Evolutionary conservation across 1,140 invertebrate species (phyloP), one percentile per base, ranked within the genome.

Genomic region (Nymphalis io): DNA sequence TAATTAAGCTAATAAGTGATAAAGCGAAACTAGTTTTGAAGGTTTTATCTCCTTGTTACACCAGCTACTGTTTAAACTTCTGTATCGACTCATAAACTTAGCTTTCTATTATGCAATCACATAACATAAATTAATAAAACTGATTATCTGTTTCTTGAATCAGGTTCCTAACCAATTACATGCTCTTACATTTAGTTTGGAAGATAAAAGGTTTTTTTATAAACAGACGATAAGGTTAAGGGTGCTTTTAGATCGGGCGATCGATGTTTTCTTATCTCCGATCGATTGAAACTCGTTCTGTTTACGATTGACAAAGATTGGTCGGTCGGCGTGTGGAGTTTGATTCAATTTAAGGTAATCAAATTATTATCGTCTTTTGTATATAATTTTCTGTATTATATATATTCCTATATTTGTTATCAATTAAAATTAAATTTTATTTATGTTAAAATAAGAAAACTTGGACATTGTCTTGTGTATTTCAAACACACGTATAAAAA

Each of bases 251-350:
- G 64, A 74, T 74, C 68, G 64, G 21, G 42, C 63, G 60, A 71
- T 74, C 68, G 64, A 71, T 70, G 72, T 70, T 70, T 61, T 46
- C 60, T 76, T 76, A 76, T 76, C 75, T 74, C 2, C 51, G 46
- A 63, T 59, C 64, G 60, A 74, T 72, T 66, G 59, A 23, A 70
- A 70, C 75, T 71, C 60, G 72, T 74, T 71, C 58, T 66, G 63
- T 53, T 38, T 68, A 20, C 61, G 66, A 72, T 68, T 70, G 65
- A 70, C 70, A 73, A 68, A 61, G 64, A 66, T 69, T 59, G 64
- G 62, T 69, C 46, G 61, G 62, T 57, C 58, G 59, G 44, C 62
- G 68, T 68, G 59, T 63, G 65, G 61, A 60, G 38, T 62, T 48
- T 27, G 51, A 55, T 48, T 59, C 42, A 59, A 55, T 21, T 38